These are phyloP conservation scores for Aurelia aurita DNA, from an alignment of 30 jellyfish, hydroid and myxozoan species.

Conservation along the genomic window DNA sequence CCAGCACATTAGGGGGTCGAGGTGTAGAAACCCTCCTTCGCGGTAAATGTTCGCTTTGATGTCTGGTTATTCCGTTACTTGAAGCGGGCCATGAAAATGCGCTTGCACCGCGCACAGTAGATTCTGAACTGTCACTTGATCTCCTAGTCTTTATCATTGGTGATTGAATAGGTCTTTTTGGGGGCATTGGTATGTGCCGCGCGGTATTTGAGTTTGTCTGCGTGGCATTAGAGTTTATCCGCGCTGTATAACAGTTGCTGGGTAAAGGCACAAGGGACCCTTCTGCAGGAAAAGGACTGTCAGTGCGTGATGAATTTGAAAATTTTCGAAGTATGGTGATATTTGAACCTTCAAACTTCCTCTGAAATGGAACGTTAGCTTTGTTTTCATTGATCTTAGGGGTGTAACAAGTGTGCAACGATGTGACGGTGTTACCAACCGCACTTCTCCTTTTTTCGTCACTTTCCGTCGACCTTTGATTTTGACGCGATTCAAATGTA, in stretches of 20 bases:
- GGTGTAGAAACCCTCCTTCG: constrained; percentile 21
- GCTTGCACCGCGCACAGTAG: neutral
- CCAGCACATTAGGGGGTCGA: constrained; percentile 19
- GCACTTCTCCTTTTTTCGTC: no score
- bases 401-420: no score
- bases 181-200: neutral
- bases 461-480: no score
- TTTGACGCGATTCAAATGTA: no score
- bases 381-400: neutral
- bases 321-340: neutral
- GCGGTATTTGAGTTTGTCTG: constrained; percentile 1
- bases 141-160: neutral
- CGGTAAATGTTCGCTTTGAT: neutral
- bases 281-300: constrained; percentile 21
- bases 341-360: neutral
- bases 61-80: neutral
- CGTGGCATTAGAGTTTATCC: neutral
- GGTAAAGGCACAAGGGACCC: no score
- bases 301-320: neutral
- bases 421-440: no score
- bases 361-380: neutral
- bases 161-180: no score
- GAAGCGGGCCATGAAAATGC: constrained; percentile 66
- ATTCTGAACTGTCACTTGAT: neutral
- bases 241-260: neutral